Evolutionary conservation across 2,888 invertebrate genomes (phyloP).

Genomic region (Eupithecia exiguata): DNA sequence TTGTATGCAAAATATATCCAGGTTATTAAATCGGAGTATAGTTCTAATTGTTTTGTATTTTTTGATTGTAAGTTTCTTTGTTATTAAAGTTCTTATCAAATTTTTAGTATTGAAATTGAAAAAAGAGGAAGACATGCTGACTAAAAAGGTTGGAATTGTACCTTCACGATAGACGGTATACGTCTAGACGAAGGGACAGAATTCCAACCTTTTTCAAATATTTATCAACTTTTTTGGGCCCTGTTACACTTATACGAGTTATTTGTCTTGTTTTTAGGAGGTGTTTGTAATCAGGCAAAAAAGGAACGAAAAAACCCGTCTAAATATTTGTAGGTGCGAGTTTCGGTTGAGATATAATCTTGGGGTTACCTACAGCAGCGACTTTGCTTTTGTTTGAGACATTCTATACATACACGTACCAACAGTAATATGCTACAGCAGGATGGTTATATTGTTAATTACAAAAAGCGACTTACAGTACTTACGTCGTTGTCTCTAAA

Average conservation of each 20-base stretch:
- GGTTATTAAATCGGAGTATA: too few species aligned
- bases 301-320: conserved; percentile 27
- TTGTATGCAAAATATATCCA: too few species aligned
- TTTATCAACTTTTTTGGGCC: conserved; percentile 63
- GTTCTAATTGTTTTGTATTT: too few species aligned
- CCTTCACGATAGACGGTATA: conserved; percentile 19
- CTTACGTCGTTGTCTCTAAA: conserved; percentile 69
- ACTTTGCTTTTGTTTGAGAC: neutral
- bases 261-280: conserved; percentile 53
- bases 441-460: conserved; percentile 3
- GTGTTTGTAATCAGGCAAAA: conserved; percentile 41
- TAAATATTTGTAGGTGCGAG: conserved; percentile 14
- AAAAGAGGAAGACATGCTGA: neutral
- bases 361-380: conserved; percentile 18
- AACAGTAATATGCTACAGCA: too few species aligned
- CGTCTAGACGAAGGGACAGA: conserved; percentile 47
- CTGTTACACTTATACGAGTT: conserved; percentile 41
- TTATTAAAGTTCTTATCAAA: too few species aligned
- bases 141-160: neutral
- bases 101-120: neutral
- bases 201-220: conserved; percentile 57
- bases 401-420: neutral
- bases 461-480: conserved; percentile 38
- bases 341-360: conserved; percentile 7
- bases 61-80: too few species aligned